phyloP scores from a whole-genome alignment of 2,797 vertebrate genomes.

The Pseudocheirus occidentalis region DNA sequence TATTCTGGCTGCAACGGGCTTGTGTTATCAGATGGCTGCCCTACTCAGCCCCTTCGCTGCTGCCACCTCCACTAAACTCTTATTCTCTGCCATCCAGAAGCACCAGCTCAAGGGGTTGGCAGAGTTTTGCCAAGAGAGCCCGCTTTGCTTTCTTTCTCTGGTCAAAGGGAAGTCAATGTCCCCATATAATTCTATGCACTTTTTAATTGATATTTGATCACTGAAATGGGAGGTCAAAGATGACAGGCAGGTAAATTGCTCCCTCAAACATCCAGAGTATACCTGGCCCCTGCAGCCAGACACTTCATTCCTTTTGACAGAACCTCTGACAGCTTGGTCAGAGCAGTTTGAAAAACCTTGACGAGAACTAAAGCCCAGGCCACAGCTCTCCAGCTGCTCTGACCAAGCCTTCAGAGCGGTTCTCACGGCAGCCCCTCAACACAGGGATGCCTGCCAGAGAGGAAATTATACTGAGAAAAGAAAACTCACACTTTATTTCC shows the following conservation, averaged over 20 bases:
- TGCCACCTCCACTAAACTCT: not conserved
- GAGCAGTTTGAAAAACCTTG: not conserved
- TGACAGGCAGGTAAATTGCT: not conserved
- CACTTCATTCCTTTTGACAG: not conserved
- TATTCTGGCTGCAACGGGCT: not conserved
- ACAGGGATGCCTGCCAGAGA: not conserved
- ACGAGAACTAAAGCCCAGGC: not conserved
- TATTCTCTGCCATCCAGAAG: not conserved
- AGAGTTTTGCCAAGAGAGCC: not conserved
- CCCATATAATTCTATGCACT: not conserved
- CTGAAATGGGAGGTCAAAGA: not conserved
- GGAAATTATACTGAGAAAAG: not conserved
- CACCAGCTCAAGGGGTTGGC: not conserved
- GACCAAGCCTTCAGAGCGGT: not conserved
- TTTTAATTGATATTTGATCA: not conserved
- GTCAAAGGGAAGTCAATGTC: not conserved
- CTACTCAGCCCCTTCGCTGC: not conserved
- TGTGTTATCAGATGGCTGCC: not conserved
- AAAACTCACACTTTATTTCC: not conserved
- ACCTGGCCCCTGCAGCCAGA: not conserved
- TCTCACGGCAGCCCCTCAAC: not conserved
- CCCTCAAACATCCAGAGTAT: not conserved
- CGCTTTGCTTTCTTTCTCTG: not conserved
- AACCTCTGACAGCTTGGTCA: not conserved
- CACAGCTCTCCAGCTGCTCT: not conserved